Base-by-base conservation (phyloP, 2,888 invertebrate genomes). In the Athetis lepigone region DNA sequence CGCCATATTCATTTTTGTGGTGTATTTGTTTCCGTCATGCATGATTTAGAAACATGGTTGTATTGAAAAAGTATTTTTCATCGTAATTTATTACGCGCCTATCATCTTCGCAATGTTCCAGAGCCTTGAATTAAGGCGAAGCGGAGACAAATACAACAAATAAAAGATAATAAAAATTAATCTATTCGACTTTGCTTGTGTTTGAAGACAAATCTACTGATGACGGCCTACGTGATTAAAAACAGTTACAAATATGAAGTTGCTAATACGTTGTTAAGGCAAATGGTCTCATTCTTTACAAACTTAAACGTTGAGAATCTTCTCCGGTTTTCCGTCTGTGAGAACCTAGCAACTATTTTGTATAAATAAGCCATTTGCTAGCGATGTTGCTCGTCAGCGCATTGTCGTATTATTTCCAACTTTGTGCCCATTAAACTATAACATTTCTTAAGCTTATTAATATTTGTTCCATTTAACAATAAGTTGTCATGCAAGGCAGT, bases 391-490 rank as follows among this genome's bases (percentile, higher is more conserved):
- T 39, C 40, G n/a, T 52, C 23, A 64, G n/a, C 23, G 36, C 59
- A 58, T 55, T 69, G 69, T 64, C 59, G 59, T 50, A 68, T 13
- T 72, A 71, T 46, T 64, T 72, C 27, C 29, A 57, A 59, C 52
- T 57, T 36, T 70, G 55, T 56, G 36, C 27, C 19, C 54, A 58
- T 55, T 51, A 33, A 49, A 33, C 52, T 42, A 42, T 39, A 52
- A 39, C 54, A 50, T 65, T 65, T 66, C 55, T 37, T 55, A 62
- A 77, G 47, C 52, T 62, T 11, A n/a, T 27, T 70, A 68, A 72
- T 65, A 73, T 76, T 73, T 68, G 79, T 70, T 63, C 76, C 16
- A 76, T 65, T 66, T 77, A 37, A 73, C 27, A 63, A 72, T 54
- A 73, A 68, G 58, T 76, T 72, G 77, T 71, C 75, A 72, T 70